A percentile compares a stretch with the other conserved stretches of the same genome.
Conservation (phyloP, 2,797 vertebrate genomes). For the Urocyon cinereoargenteus region DNA sequence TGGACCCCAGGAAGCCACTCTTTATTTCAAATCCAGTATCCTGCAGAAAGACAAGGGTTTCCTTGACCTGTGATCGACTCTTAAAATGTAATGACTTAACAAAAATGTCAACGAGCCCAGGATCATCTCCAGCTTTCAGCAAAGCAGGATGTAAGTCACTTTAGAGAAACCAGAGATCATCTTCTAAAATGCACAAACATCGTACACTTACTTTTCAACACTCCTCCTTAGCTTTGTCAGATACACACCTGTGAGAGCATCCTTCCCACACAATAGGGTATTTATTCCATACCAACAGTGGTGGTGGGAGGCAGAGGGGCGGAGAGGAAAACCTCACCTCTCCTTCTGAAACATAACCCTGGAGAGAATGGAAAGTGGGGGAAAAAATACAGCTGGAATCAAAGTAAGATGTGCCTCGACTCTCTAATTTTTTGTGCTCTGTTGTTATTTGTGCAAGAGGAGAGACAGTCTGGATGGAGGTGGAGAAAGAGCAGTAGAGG, state of each 20-base stretch:
- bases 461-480: not conserved
- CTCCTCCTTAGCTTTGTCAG: not conserved
- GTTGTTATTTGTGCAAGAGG: constrained; percentile 45
- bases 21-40: not conserved
- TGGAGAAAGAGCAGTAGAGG: not conserved
- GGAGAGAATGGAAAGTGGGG: not conserved
- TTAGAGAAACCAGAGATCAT: not conserved
- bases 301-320: too few relatives aligned
- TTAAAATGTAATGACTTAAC: constrained; percentile 28
- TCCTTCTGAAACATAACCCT: not conserved
- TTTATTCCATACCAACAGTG: not conserved
- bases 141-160: not conserved
- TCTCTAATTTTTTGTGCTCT: constrained; percentile 26
- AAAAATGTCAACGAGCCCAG: not conserved
- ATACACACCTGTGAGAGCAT: not conserved
- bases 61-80: not conserved
- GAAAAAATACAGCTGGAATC: not conserved
- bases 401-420: not conserved
- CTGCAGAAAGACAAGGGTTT: not conserved
- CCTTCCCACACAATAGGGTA: not conserved
- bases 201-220: not conserved
- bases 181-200: not conserved
- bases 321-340: not conserved
- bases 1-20: not conserved
- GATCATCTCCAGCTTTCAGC: not conserved